These are phyloP conservation scores for Tetramorium alpestre DNA, from an alignment of 1,140 invertebrate genomes.

Conservation along the genomic window DNA sequence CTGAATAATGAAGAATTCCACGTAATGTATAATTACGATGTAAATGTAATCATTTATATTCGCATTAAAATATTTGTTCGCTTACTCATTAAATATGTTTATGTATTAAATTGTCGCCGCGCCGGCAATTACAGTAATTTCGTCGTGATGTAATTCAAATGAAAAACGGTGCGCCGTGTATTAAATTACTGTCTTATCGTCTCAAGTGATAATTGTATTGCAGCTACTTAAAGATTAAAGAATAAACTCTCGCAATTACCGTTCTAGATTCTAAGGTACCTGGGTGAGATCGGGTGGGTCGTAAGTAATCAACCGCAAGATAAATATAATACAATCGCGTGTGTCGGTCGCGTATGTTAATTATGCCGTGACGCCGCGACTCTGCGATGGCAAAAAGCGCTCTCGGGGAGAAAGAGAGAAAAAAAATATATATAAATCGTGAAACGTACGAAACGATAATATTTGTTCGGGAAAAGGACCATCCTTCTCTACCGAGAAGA, in stretches of 20 bases:
- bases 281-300: background rate
- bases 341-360: constrained; percentile 30
- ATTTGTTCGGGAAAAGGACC: background rate
- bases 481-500: background rate
- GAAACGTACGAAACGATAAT: background rate
- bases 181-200: constrained; percentile 23
- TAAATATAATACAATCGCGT: constrained; percentile 34
- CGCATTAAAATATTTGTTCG: constrained; percentile 19
- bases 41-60: constrained; percentile 45
- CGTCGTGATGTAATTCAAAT: constrained; percentile 5
- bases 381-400: background rate
- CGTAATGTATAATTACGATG: constrained; percentile 25
- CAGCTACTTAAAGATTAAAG: constrained; percentile 43
- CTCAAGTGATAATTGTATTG: constrained; percentile 1
- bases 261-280: background rate
- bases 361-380: background rate
- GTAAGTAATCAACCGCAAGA: constrained; percentile 33
- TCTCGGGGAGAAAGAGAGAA: background rate
- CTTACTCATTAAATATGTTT: constrained; percentile 19
- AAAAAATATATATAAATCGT: background rate
- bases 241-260: constrained; percentile 14
- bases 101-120: constrained; percentile 29
- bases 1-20: constrained; percentile 9
- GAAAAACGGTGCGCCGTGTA: background rate
- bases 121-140: constrained; percentile 25